A percentile compares a stretch with the other conserved stretches of the same genome.
phyloP scores from a whole-genome alignment of 2,797 vertebrate genomes.

The Peromyscus eremicus region DNA sequence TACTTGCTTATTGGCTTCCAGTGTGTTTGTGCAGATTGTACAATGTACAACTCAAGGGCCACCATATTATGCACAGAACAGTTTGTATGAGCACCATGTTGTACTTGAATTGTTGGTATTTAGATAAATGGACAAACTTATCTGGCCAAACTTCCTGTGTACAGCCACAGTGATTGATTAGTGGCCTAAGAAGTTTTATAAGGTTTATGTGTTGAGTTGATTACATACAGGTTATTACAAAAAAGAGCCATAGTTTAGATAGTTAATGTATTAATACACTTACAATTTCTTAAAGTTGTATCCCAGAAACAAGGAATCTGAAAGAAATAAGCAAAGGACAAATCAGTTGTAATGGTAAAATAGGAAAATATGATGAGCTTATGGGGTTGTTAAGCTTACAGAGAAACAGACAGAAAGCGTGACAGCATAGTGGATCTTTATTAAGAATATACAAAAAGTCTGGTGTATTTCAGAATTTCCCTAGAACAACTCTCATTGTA shows the following conservation, averaged over 20 bases:
- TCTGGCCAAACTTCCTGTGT: neutral
- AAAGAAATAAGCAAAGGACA: constrained; percentile 20
- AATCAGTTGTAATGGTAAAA: constrained; percentile 47
- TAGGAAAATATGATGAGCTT: neutral
- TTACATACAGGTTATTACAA: neutral
- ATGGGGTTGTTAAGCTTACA: neutral
- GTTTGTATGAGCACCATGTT: neutral
- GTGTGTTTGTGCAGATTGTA: neutral
- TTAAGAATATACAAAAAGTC: constrained; percentile 33
- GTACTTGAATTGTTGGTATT: neutral
- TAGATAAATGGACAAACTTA: neutral
- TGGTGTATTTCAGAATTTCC: neutral
- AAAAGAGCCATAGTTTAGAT: neutral
- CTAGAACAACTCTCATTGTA: neutral
- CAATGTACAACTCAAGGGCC: neutral
- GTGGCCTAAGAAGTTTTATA: neutral
- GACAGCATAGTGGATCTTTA: neutral
- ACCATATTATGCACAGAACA: neutral
- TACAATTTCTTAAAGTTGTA: neutral
- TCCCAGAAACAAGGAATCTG: constrained; percentile 1
- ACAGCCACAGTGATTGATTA: neutral
- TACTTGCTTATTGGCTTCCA: neutral
- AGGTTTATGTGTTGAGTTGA: neutral
- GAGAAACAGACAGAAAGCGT: constrained; percentile 18
- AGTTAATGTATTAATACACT: neutral